Base-by-base conservation (phyloP, 2,797 vertebrate species). In the Sebastes variabilis region DNA sequence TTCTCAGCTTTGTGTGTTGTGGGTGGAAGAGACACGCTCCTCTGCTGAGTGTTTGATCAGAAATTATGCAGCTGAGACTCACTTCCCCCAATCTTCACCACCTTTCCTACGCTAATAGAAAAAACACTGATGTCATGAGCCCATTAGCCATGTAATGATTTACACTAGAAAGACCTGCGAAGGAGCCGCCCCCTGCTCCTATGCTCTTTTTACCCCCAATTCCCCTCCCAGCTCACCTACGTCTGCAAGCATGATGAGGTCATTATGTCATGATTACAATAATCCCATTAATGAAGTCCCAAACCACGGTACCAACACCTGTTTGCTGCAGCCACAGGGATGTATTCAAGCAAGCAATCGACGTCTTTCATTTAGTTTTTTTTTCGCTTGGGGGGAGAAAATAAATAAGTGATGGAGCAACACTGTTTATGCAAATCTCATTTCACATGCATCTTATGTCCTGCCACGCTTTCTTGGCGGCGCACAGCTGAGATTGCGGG, bases 381-480 rank as follows among this genome's bases (percentile, higher is more conserved):
- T 76, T 18, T 62, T 20, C 75, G 79, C 85, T 52, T 59, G 32
- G 60, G 61, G 60, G 75, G 56, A 72, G 74, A 72, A 88, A 92
- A 93, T 89, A 89, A 91, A 95, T 90, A 91, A 92, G 80, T 89
- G 87, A 90, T 85, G 64, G 85, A 91, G 84, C 87, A 83, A 88
- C 82, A 83, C 87, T 92, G 84, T 89, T 94, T 91, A 94, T 90
- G 92, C 89, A 94, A 95, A 95, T 94, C 92, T 90, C 82, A 87
- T 96, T 94, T 93, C 87, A 84, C 90, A 89, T 87, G 88, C 85
- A 36, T 94, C 92, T 93, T 87, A 88, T 66, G 87, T 86, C 88
- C 90, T 73, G 88, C 80, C 86, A 88, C 69, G 75, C 88, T 91
- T 64, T 81, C 83, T 88, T 87, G 89, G 87, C 89, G 81, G 85